Percentiles rank a stretch among this genome's conserved stretches.
Conservation (phyloP, 2,113 vertebrate genomes). For the Todiramphus saurophagus region DNA sequence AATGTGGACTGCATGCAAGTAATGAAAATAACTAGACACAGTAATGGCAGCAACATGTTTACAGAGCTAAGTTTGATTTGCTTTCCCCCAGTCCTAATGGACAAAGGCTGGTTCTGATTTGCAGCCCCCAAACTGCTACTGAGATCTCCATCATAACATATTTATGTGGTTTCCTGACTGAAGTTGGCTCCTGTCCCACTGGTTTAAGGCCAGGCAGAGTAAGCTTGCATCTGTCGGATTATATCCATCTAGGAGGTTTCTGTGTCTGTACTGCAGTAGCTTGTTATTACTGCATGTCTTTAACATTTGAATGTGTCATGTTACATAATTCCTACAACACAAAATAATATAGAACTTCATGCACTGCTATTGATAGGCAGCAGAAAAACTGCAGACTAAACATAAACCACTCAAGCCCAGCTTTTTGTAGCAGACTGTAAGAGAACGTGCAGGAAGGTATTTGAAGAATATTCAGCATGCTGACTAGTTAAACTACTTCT, state of each 20-base stretch:
- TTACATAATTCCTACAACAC: constrained; percentile 18
- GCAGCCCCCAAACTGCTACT: neutral
- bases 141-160: neutral
- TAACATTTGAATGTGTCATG: constrained; percentile 15
- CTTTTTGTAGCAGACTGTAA: constrained; percentile 11
- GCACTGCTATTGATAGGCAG: neutral
- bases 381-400: neutral
- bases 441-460: constrained; percentile 10
- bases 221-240: constrained; percentile 15
- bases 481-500: constrained; percentile 64
- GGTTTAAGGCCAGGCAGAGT: neutral
- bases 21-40: neutral
- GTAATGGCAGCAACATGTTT: neutral
- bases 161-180: neutral
- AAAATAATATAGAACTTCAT: neutral
- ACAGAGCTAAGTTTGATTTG: neutral
- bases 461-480: constrained; percentile 37
- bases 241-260: neutral
- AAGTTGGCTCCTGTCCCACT: neutral
- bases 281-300: constrained; percentile 11
- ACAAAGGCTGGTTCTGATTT: constrained; percentile 30
- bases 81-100: neutral
- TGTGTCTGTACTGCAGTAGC: neutral
- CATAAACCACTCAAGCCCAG: neutral
- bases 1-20: neutral